A percentile compares a stretch with the other conserved stretches of the same genome.
Conservation (phyloP, 2,888 invertebrate species). For the Miltochrista miniata region DNA sequence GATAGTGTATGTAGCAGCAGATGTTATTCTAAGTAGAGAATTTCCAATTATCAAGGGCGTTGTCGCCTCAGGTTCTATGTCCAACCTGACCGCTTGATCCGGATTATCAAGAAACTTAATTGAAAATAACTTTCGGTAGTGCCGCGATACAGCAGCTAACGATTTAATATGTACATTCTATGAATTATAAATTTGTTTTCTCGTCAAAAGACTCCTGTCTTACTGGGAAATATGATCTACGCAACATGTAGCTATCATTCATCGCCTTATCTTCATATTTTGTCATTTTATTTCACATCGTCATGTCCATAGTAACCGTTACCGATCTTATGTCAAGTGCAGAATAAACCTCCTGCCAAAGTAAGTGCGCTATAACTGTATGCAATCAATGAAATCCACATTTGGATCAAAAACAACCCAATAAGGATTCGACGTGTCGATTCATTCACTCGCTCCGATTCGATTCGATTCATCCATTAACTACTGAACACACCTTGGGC, state of each 20-base stretch:
- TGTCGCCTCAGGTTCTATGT: slow-evolving; percentile 63
- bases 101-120: slow-evolving; percentile 80
- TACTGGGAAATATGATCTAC: slow-evolving; percentile 54
- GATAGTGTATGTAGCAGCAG: slow-evolving; percentile 51
- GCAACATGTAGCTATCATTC: slow-evolving; percentile 61
- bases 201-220: slow-evolving; percentile 56
- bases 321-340: no score
- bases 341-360: no score
- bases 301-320: no score
- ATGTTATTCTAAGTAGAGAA: slow-evolving; percentile 63
- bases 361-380: no score
- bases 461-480: slow-evolving; percentile 67
- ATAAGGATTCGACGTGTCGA: slow-evolving; percentile 55
- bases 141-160: slow-evolving; percentile 55
- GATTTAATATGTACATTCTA: slow-evolving; percentile 23
- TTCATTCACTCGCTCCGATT: slow-evolving; percentile 63
- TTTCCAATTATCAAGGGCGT: slow-evolving; percentile 69
- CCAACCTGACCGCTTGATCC: slow-evolving; percentile 58
- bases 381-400: slow-evolving; percentile 60
- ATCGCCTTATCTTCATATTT: slow-evolving; percentile 30
- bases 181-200: slow-evolving; percentile 56
- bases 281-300: slow-evolving; percentile 21
- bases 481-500: slow-evolving; percentile 62
- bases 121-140: slow-evolving; percentile 77
- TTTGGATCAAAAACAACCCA: slow-evolving; percentile 59